These are phyloP conservation scores for Drosophila pandora DNA, from an alignment of 1,140 invertebrate species.

Conservation along the genomic window DNA sequence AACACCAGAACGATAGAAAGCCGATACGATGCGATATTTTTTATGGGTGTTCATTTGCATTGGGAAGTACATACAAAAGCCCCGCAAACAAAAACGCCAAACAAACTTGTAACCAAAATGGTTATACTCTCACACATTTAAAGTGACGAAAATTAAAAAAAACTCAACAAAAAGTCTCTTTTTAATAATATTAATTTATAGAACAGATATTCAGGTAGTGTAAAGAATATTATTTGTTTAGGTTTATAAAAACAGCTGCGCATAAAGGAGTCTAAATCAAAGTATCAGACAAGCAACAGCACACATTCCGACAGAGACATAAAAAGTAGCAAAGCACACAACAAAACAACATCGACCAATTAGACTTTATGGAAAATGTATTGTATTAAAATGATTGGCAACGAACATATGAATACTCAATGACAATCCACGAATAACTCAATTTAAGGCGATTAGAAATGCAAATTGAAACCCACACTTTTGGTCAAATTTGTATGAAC, in stretches of 20 bases:
- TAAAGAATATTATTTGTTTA: too few relatives aligned
- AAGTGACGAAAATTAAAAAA: background rate
- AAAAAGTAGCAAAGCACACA: too few relatives aligned
- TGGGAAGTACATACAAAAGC: slow-evolving; percentile 20
- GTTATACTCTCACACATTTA: background rate
- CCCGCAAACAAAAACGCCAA: slow-evolving; percentile 4
- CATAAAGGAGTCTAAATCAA: background rate
- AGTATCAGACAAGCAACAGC: slow-evolving; percentile 37
- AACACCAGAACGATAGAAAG: slow-evolving; percentile 47
- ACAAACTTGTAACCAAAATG: background rate
- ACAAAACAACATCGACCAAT: slow-evolving; percentile 23
- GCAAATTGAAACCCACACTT: background rate
- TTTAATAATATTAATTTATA: too few relatives aligned
- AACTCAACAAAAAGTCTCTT: background rate
- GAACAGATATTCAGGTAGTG: too few relatives aligned
- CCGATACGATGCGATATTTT: slow-evolving; percentile 19
- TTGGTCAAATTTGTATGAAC: background rate
- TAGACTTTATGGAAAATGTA: slow-evolving; percentile 45
- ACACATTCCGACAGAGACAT: slow-evolving; percentile 2
- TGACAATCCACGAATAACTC: background rate
- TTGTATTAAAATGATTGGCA: slow-evolving; percentile 48
- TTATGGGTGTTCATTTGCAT: slow-evolving; percentile 55
- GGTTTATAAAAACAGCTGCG: too few relatives aligned
- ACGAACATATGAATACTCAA: slow-evolving; percentile 8
- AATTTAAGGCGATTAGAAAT: background rate